Evolutionary conservation across 2,113 vertebrate genomes (phyloP).

Genomic region (Sturnira hondurensis): DNA sequence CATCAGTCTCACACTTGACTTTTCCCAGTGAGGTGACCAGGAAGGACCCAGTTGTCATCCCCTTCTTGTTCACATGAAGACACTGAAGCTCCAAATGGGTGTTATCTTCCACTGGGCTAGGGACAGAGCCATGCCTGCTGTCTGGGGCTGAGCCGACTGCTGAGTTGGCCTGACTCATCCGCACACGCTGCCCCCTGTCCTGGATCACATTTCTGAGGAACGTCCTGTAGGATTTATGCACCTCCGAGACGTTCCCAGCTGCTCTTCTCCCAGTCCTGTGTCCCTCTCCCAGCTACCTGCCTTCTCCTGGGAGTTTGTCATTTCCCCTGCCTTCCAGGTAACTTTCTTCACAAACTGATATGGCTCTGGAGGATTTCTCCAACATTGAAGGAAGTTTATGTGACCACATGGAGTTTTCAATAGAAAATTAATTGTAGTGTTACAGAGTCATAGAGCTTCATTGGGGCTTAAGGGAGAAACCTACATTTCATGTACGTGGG

Average conservation of each 20-base stretch:
- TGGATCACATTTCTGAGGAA: neutral
- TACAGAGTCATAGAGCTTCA: neutral
- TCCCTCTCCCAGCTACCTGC: too few species aligned
- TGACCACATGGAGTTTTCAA: neutral
- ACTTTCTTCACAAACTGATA: neutral
- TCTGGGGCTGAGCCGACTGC: rapidly evolving
- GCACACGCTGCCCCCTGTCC: neutral
- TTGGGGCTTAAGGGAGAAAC: neutral
- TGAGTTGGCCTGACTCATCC: neutral
- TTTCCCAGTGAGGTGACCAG: neutral
- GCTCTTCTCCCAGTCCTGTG: rapidly evolving
- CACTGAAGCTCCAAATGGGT: neutral
- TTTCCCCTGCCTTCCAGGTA: neutral
- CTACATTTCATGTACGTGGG: neutral
- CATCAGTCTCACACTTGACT: neutral
- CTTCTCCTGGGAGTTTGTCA: neutral
- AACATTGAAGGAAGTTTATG: neutral
- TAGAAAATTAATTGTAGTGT: neutral
- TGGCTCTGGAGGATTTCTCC: neutral
- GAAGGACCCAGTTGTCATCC: neutral
- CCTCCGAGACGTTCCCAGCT: neutral
- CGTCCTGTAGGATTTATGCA: neutral
- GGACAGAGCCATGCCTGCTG: neutral
- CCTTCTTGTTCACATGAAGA: neutral
- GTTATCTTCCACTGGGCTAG: too few species aligned